Conservation (phyloP, 2,888 invertebrate species). For the Dendrolimus houi region DNA sequence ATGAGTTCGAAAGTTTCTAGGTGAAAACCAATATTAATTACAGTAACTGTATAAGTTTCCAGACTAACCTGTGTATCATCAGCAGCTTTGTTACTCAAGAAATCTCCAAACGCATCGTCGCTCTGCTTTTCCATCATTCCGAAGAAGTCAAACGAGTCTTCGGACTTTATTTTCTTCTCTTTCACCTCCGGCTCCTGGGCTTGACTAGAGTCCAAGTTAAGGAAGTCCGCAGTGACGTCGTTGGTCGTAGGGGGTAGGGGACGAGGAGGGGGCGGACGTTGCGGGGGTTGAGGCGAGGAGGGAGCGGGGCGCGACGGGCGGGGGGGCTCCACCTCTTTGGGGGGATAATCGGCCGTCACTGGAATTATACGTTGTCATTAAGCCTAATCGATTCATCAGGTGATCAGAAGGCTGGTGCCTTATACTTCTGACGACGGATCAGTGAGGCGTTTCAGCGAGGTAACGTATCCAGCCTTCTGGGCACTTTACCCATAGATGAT, state of each 20-base stretch:
- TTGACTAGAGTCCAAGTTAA: constrained; percentile 35
- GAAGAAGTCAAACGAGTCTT: constrained; percentile 78
- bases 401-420: no score
- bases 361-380: constrained; percentile 5
- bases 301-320: constrained; percentile 28
- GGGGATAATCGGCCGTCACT: constrained; percentile 57
- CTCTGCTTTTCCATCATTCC: constrained; percentile 74
- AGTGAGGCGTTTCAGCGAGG: no score
- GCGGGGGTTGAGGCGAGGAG: constrained; percentile 16
- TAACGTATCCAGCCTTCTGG: no score
- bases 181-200: constrained; percentile 16
- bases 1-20: no score
- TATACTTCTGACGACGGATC: no score
- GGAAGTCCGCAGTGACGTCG: constrained; percentile 47
- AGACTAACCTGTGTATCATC: constrained; percentile 31
- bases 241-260: constrained; percentile 10
- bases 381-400: no score
- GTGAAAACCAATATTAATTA: no score
- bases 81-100: constrained; percentile 43
- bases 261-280: constrained; percentile 24
- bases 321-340: constrained; percentile 29
- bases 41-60: no score
- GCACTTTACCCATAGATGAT: no score
- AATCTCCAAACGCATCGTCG: constrained; percentile 65
- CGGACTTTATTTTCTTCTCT: constrained; percentile 44